Evolutionary conservation across 2,888 invertebrate genomes (phyloP).

Genomic region (Drosophila borealis): DNA sequence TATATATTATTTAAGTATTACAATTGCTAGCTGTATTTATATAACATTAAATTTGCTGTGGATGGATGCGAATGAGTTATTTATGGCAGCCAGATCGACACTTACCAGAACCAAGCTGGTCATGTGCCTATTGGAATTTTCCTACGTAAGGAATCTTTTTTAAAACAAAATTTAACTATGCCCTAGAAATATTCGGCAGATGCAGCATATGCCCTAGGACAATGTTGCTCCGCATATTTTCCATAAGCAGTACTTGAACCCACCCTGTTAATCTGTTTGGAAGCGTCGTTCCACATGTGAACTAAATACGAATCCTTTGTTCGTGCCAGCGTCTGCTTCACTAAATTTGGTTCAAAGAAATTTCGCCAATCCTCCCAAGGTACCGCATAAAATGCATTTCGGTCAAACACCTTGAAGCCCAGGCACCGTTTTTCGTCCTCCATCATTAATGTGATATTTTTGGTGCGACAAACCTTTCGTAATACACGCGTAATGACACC

Average conservation of each 20-base stretch:
- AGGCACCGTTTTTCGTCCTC: conserved; percentile 85
- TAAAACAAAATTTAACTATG: background rate
- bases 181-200: conserved; percentile 74
- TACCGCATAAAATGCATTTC: conserved; percentile 89
- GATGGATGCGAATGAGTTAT: background rate
- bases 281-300: conserved; percentile 81
- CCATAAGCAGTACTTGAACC: conserved; percentile 83
- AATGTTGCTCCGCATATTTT: conserved; percentile 80
- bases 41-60: conserved; percentile 4
- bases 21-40: background rate
- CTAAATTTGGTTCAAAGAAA: conserved; percentile 86
- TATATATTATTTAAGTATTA: background rate
- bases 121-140: no score
- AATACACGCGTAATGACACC: conserved; percentile 89
- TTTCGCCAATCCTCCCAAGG: conserved; percentile 87
- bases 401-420: conserved; percentile 88
- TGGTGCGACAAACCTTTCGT: conserved; percentile 86
- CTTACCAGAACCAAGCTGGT: no score
- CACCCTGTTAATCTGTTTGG: conserved; percentile 40
- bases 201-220: conserved; percentile 81
- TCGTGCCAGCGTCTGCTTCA: conserved; percentile 80
- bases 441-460: conserved; percentile 86
- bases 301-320: conserved; percentile 75
- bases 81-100: no score
- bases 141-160: no score